These are phyloP conservation scores for Phoxinus phoxinus DNA, from an alignment of 2,113 vertebrate genomes.

Conservation along the genomic window DNA sequence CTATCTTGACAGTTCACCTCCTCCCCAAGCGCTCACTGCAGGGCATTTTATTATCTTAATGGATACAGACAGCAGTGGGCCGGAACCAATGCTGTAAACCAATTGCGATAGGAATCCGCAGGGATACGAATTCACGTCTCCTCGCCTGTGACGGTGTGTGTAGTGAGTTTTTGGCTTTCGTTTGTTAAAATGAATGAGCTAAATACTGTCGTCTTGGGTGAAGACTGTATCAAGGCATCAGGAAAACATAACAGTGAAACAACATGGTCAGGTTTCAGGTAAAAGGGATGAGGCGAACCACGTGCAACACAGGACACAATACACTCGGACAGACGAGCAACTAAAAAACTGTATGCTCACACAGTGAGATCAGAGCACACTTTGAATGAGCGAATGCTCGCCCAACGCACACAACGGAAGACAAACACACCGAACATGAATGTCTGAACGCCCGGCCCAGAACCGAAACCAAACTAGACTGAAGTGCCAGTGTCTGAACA, in stretches of 20 bases:
- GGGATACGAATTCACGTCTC: constrained; percentile 60
- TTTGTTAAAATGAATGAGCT: constrained; percentile 67
- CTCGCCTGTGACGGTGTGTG: constrained; percentile 64
- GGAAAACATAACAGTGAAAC: not conserved
- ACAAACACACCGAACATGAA: no score
- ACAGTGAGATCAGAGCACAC: no score
- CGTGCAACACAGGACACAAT: no score
- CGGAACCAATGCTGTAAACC: constrained; percentile 75
- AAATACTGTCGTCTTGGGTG: constrained; percentile 61
- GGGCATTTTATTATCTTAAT: constrained; percentile 79
- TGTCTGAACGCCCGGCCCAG: no score
- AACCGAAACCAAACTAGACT: no score
- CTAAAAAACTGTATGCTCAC: no score
- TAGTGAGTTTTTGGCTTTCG: constrained; percentile 64
- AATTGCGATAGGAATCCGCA: constrained; percentile 71
- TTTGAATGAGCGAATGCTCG: no score
- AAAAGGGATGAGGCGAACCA: no score
- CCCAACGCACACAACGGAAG: no score
- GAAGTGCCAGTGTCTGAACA: no score
- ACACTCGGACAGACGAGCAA: no score
- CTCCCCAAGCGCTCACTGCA: constrained; percentile 51
- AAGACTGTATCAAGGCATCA: constrained; percentile 57
- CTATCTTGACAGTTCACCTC: constrained; percentile 56
- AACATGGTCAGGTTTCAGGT: not conserved
- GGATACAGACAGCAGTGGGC: constrained; percentile 69